These are phyloP conservation scores for Drosophila mettleri DNA, from an alignment of 2,888 invertebrate genomes.

Conservation along the genomic window DNA sequence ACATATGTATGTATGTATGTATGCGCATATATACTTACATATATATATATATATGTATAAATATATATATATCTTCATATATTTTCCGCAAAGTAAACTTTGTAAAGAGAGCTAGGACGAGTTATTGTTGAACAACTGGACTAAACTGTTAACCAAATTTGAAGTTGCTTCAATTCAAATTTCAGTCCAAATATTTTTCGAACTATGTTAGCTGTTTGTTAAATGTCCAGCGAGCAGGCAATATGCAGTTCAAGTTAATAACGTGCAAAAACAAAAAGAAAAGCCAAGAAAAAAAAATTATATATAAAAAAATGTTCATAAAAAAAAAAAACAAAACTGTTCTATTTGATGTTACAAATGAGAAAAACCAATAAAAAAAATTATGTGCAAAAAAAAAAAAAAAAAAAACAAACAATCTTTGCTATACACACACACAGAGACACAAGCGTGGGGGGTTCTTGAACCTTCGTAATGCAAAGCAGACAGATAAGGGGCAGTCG, in stretches of 20 bases:
- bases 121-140: slow-evolving; percentile 14
- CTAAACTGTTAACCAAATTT: neutral
- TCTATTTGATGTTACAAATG: slow-evolving; percentile 80
- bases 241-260: slow-evolving; percentile 32
- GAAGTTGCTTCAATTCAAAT: slow-evolving; percentile 32
- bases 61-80: slow-evolving; percentile 24
- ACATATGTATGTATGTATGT: neutral
- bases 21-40: neutral
- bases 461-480: slow-evolving; percentile 16
- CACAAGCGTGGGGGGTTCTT: slow-evolving; percentile 11
- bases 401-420: neutral
- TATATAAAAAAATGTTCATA: slow-evolving; percentile 27
- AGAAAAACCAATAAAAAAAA: slow-evolving; percentile 62
- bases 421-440: slow-evolving; percentile 1
- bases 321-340: slow-evolving; percentile 56
- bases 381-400: slow-evolving; percentile 38
- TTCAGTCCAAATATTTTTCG: slow-evolving; percentile 72
- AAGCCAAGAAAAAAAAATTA: slow-evolving; percentile 27
- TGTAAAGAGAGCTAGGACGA: slow-evolving; percentile 5
- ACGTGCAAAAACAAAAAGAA: slow-evolving; percentile 31
- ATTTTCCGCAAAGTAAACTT: slow-evolving; percentile 35
- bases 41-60: slow-evolving; percentile 13
- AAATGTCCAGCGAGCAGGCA: slow-evolving; percentile 27
- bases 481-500: slow-evolving; percentile 2
- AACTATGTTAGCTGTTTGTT: slow-evolving; percentile 75